These are phyloP conservation scores for Tetramorium parvispinum DNA, from an alignment of 1,140 invertebrate genomes.

Conservation along the genomic window DNA sequence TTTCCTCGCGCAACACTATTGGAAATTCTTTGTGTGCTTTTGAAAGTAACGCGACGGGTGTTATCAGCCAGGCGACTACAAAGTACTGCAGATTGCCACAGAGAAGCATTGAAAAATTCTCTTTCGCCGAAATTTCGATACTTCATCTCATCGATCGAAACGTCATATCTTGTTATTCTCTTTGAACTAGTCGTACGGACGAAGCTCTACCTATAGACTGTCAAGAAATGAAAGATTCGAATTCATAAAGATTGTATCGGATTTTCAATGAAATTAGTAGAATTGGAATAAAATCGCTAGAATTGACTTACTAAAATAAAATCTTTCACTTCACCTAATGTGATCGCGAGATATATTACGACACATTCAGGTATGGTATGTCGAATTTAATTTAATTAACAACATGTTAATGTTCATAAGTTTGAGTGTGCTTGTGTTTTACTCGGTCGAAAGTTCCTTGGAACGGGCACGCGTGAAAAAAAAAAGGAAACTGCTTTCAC, in stretches of 20 bases:
- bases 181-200: background rate
- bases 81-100: constrained; percentile 42
- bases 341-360: background rate
- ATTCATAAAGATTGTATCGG: background rate
- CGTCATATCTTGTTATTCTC: background rate
- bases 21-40: constrained; percentile 69
- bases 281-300: background rate
- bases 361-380: background rate
- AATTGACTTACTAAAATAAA: background rate
- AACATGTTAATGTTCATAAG: background rate
- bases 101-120: constrained; percentile 31
- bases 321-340: background rate
- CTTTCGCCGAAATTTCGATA: constrained; percentile 31
- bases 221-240: background rate
- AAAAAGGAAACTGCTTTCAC: constrained; percentile 36
- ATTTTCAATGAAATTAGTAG: background rate
- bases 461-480: constrained; percentile 18
- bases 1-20: constrained; percentile 66
- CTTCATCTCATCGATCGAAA: background rate
- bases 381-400: background rate
- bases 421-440: background rate
- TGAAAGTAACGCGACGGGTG: constrained; percentile 35
- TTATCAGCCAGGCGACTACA: constrained; percentile 48
- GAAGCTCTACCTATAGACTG: background rate
- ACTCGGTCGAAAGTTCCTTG: constrained; percentile 19